These are phyloP conservation scores for Gymnoscopelus braueri DNA, from an alignment of 2,797 vertebrate species.

Conservation along the genomic window DNA sequence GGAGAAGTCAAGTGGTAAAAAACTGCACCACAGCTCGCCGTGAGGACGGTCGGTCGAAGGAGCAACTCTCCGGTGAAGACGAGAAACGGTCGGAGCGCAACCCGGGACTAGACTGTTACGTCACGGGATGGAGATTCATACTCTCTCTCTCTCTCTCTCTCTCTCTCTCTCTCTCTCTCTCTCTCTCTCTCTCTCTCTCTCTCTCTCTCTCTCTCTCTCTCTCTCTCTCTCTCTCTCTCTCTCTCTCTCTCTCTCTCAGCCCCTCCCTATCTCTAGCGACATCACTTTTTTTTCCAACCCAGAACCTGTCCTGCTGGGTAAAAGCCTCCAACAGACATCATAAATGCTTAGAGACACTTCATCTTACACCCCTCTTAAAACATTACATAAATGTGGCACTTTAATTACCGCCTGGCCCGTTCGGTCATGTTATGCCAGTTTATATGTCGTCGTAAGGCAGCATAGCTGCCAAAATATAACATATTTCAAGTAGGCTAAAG, in stretches of 20 bases:
- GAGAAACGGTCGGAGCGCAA: constrained; percentile 68
- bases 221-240: neutral
- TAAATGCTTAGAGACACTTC: too few relatives aligned
- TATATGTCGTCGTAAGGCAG: too few relatives aligned
- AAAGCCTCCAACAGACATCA: too few relatives aligned
- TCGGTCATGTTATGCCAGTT: too few relatives aligned
- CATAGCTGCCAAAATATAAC: too few relatives aligned
- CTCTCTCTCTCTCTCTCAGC: constrained; percentile 27
- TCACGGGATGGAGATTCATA: constrained; percentile 81
- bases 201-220: neutral
- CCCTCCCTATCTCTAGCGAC: constrained; percentile 46
- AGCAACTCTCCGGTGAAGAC: constrained; percentile 59
- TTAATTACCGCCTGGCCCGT: too few relatives aligned
- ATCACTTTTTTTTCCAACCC: constrained; percentile 30
- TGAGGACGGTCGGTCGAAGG: constrained; percentile 42
- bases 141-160: constrained; percentile 24
- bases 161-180: constrained; percentile 14
- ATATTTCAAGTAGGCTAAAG: too few relatives aligned
- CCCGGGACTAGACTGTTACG: constrained; percentile 80
- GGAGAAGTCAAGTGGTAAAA: constrained; percentile 2
- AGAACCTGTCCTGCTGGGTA: constrained; percentile 16
- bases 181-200: constrained; percentile 1
- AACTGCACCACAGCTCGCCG: constrained; percentile 17
- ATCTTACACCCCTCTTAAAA: too few relatives aligned
- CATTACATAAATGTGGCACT: too few relatives aligned